These are phyloP conservation scores for Anguilla rostrata DNA, from an alignment of 2,113 vertebrate genomes.

Conservation along the genomic window DNA sequence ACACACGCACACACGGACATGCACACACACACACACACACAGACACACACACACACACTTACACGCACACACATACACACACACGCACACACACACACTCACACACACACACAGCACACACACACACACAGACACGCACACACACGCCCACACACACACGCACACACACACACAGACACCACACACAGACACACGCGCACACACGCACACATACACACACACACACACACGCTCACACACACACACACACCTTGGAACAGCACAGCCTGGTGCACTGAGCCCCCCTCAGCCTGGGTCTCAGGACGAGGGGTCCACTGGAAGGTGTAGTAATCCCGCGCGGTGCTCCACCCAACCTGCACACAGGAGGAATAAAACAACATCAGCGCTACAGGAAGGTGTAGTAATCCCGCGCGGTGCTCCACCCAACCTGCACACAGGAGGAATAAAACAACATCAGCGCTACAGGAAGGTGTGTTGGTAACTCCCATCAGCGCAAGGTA, in stretches of 20 bases:
- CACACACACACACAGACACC: conserved; percentile 26
- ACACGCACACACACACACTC: background rate
- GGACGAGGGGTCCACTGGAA: conserved; percentile 97
- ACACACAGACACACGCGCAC: background rate
- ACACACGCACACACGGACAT: background rate
- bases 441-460: no score
- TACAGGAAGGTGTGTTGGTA: no score
- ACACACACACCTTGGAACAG: background rate
- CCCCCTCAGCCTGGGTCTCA: conserved; percentile 84
- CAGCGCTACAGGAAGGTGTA: no score
- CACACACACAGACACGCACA: background rate
- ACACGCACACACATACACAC: conserved; percentile 15
- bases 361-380: no score
- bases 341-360: no score
- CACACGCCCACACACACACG: conserved; percentile 20
- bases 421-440: no score
- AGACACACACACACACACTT: background rate
- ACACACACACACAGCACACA: background rate
- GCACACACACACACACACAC: background rate
- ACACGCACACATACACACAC: background rate
- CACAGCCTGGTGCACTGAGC: background rate
- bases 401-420: no score
- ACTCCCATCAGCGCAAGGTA: no score
- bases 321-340: conserved; percentile 48
- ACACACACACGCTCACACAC: background rate